Percentiles rank a stretch among this genome's conserved stretches.
These are phyloP conservation scores for Clepsis dumicolana DNA, from an alignment of 2,888 invertebrate genomes.

Conservation along the genomic window DNA sequence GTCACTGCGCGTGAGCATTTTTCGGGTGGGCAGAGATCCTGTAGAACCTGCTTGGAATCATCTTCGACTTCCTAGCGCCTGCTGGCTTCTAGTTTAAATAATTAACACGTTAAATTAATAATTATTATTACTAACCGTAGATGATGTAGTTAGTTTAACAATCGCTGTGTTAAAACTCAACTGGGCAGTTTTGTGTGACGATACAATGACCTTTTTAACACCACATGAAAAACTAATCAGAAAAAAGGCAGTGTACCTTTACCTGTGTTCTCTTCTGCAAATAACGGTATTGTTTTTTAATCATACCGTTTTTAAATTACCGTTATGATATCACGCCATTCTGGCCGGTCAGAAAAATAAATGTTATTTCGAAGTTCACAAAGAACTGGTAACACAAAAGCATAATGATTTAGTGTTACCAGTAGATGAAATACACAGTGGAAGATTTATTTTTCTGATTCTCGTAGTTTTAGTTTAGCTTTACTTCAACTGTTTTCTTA, in stretches of 20 bases:
- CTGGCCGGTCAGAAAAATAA: slow-evolving; percentile 6
- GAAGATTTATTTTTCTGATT: background rate
- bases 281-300: background rate
- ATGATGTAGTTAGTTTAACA: slow-evolving; percentile 8
- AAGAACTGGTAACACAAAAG: background rate
- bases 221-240: no score
- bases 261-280: no score
- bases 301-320: slow-evolving; percentile 1
- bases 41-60: slow-evolving; percentile 1
- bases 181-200: background rate
- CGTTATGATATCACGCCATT: background rate
- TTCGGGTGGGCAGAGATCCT: background rate
- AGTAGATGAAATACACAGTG: background rate
- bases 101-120: background rate
- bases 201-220: background rate
- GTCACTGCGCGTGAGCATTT: background rate
- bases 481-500: background rate
- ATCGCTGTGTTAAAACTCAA: background rate
- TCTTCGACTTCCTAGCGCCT: slow-evolving; percentile 10
- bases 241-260: no score
- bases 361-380: background rate
- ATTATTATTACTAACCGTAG: slow-evolving; percentile 9
- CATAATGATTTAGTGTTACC: background rate
- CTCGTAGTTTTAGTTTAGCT: background rate
- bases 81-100: slow-evolving; percentile 3